Percentiles rank a stretch among this genome's conserved stretches.
phyloP scores from a whole-genome alignment of 2,797 vertebrate species.

The Tarsius wallacei region DNA sequence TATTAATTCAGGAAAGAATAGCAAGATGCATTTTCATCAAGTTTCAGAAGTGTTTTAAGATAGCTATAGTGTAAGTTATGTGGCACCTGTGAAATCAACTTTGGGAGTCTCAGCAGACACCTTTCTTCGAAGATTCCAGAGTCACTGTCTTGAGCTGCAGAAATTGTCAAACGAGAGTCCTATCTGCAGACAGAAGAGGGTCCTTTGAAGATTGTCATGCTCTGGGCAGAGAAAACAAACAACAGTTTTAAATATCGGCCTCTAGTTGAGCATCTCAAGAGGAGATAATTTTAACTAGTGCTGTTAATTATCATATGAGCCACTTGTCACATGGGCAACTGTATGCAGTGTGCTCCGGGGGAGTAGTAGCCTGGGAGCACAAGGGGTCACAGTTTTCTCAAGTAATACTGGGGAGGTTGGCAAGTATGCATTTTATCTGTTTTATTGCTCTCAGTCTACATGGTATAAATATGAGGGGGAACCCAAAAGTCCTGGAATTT shows the following conservation, averaged over 20 bases:
- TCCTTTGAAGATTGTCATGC: background rate
- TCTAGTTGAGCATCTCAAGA: constrained; percentile 61
- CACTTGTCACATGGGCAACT: background rate
- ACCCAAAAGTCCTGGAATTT: too few species aligned
- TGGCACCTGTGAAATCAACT: background rate
- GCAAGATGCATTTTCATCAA: background rate
- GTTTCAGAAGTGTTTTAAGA: background rate
- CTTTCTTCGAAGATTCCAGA: background rate
- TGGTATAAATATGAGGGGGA: too few species aligned
- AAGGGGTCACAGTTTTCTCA: background rate
- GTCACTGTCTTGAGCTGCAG: background rate
- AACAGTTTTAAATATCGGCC: constrained; percentile 25
- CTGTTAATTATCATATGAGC: background rate
- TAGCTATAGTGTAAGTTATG: background rate
- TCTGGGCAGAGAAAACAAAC: constrained; percentile 27
- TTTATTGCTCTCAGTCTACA: background rate
- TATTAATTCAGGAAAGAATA: background rate
- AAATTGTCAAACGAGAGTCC: background rate
- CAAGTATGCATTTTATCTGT: background rate
- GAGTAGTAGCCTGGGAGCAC: background rate
- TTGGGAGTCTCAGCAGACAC: background rate
- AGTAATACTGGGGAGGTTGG: rapidly evolving
- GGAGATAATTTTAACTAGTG: constrained; percentile 22
- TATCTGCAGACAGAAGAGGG: background rate
- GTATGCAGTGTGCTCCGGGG: background rate